Conservation (phyloP, 2,113 vertebrate genomes). For the Aviceda subcristata region DNA sequence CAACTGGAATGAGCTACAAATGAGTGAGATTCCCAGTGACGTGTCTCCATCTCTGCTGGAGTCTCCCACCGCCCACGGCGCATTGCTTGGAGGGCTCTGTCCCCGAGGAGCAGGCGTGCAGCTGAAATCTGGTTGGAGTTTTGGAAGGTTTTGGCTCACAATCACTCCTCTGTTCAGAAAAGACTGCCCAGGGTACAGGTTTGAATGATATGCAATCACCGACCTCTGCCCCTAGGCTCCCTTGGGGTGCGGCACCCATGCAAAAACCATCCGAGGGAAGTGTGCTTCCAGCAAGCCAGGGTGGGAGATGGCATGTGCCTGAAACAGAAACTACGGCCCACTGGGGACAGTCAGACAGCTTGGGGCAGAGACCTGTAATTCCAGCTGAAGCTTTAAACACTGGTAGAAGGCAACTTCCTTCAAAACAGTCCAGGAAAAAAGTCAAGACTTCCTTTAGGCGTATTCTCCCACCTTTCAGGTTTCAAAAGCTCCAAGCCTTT, state of each 20-base stretch:
- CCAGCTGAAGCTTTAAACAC: neutral
- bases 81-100: neutral
- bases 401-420: neutral
- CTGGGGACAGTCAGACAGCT: neutral
- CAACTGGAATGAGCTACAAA: constrained; percentile 34
- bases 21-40: constrained; percentile 32
- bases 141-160: neutral
- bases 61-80: constrained; percentile 19
- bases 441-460: neutral
- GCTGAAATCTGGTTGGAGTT: neutral
- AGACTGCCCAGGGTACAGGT: neutral
- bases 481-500: neutral
- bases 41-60: neutral
- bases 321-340: neutral
- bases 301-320: neutral
- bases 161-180: neutral
- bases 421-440: neutral
- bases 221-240: neutral
- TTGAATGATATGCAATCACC: accelerated
- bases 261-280: neutral
- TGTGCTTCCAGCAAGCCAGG: neutral
- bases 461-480: neutral
- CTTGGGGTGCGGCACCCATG: neutral
- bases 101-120: neutral
- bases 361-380: neutral